These are phyloP conservation scores for Sisyra terminalis DNA, from an alignment of 2,888 invertebrate genomes.

Conservation along the genomic window DNA sequence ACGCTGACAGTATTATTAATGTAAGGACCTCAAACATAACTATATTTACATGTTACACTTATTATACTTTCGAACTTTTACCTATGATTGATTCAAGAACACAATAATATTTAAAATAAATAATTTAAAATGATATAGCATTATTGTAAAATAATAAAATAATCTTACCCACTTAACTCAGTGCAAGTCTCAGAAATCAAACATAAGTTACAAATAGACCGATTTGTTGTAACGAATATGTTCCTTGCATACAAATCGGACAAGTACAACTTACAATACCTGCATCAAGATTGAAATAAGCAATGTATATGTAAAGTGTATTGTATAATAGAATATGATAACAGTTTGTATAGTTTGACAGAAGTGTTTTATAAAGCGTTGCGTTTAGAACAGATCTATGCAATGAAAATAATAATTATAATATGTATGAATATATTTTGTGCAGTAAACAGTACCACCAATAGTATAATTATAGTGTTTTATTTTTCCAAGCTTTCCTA, in stretches of 20 bases:
- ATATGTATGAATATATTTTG: slow-evolving; percentile 29
- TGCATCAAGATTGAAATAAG: slow-evolving; percentile 2
- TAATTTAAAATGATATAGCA: too few species aligned
- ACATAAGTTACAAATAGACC: slow-evolving; percentile 5
- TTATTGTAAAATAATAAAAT: too few species aligned
- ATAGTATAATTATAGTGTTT: slow-evolving; percentile 9
- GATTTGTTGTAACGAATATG: background rate
- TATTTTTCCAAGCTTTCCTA: too few species aligned
- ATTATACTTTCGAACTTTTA: slow-evolving; percentile 1
- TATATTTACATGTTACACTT: slow-evolving; percentile 1
- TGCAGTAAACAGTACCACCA: slow-evolving; percentile 30
- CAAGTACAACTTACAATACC: slow-evolving; percentile 6
- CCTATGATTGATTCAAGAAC: background rate
- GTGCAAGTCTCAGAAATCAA: background rate
- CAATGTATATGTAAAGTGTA: slow-evolving; percentile 13
- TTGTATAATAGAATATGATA: slow-evolving; percentile 27
- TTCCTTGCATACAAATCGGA: background rate
- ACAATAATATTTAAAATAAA: too few species aligned
- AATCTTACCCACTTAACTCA: too few species aligned
- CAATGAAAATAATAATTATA: slow-evolving; percentile 24
- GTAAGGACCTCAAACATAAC: slow-evolving; percentile 5
- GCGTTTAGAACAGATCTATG: slow-evolving; percentile 13
- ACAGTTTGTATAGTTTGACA: slow-evolving; percentile 23
- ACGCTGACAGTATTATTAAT: slow-evolving; percentile 4
- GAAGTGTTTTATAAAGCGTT: slow-evolving; percentile 3